Percentiles rank a stretch among this genome's conserved stretches.
These are phyloP conservation scores for Dryadula phaetusa DNA, from an alignment of 2,888 invertebrate species.

Conservation along the genomic window DNA sequence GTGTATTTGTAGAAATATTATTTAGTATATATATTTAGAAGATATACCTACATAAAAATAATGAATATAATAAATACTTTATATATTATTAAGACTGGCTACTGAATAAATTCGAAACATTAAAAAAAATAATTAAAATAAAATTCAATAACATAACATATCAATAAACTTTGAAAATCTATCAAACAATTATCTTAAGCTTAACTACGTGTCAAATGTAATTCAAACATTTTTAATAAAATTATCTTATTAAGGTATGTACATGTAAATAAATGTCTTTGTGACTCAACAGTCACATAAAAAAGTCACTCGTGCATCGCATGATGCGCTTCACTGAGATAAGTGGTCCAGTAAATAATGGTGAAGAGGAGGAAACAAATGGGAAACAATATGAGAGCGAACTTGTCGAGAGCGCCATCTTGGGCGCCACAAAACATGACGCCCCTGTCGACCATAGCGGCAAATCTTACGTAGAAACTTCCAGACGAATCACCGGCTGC, in stretches of 20 bases:
- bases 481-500: constrained; percentile 62
- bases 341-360: constrained; percentile 85
- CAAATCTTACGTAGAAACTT: constrained; percentile 63
- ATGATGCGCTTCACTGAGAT: constrained; percentile 83
- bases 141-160: constrained; percentile 23
- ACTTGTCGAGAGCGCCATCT: constrained; percentile 84
- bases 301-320: constrained; percentile 54
- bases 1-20: too few relatives aligned
- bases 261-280: constrained; percentile 51
- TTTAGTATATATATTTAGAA: too few relatives aligned
- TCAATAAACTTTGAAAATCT: constrained; percentile 29
- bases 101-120: background rate
- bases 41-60: background rate
- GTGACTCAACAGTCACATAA: constrained; percentile 29
- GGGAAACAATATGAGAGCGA: constrained; percentile 85
- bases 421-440: constrained; percentile 86
- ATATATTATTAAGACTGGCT: background rate
- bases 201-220: constrained; percentile 35
- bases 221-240: constrained; percentile 26
- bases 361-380: constrained; percentile 84
- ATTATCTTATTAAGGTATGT: constrained; percentile 66
- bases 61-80: background rate
- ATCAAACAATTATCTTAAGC: constrained; percentile 29
- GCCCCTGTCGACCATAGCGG: constrained; percentile 76
- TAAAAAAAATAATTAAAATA: constrained; percentile 1